Base-by-base conservation (phyloP, 2,797 vertebrate species). In the Catharus ustulatus region DNA sequence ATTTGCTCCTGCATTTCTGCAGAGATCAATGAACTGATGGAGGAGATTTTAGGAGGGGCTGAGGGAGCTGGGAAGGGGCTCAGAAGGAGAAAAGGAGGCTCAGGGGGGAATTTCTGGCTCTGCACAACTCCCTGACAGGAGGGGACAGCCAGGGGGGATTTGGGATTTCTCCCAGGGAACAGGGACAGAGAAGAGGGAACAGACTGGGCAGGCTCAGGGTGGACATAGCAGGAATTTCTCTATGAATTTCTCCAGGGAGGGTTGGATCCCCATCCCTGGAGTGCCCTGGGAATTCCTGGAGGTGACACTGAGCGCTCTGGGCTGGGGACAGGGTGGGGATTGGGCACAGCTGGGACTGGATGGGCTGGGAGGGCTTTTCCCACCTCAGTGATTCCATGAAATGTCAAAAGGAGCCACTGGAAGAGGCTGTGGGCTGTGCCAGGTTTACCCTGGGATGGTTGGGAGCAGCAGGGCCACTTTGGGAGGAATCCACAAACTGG, bases 261-360 rank as follows among this genome's bases (percentile, higher is more conserved):
- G 5, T 38, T 51, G 59, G 32, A 73, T n/a, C 0, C 19, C 59
- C 76, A 45, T 66, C n/a, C 51, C 75, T 73, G 67, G 42, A 26
- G 73, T 22, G 30, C 2, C 32, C 13, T 1, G 46, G n/a, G 54
- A 46, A 46, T 7, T 15, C 11, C 43, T 84, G 80, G 26, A 38
- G 1, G 12, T 72, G 75, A 9, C 75, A 64, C 67, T 79, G 0
- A 1, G 32, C 0, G 58, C 52, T 52, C 38, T 45, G 45, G 38
- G n/a, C 51, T 79, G 23, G 67, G n/a, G 52, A 45, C 38, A 23
- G 1, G 45, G 27, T 36, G 48, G 14, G 16, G 4, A 40, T 15
- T 0, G 1, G 24, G 17, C 73, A 40, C 42, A 43, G 36, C 1
- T 15, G 0, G 67, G 16, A 20, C n/a, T n/a, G 6, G 0, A 1